These are phyloP conservation scores for Pantherophis alleghaniensis DNA, from an alignment of 2,797 vertebrate species.

Conservation along the genomic window DNA sequence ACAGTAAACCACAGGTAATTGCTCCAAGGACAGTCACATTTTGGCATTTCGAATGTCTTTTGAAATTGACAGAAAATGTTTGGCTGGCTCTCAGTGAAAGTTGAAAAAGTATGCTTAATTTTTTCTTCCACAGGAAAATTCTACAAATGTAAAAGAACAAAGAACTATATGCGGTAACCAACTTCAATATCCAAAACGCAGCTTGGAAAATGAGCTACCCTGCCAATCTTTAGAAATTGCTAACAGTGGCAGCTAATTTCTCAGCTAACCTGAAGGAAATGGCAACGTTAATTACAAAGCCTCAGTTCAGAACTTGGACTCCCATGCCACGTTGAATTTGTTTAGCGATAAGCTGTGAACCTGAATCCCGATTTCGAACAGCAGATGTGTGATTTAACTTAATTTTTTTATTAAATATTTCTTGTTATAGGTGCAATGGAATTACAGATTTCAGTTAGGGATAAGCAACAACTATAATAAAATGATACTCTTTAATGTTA, in stretches of 20 bases:
- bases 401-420: constrained; percentile 56
- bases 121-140: constrained; percentile 36
- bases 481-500: constrained; percentile 40
- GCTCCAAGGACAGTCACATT: constrained; percentile 29
- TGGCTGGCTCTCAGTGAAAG: constrained; percentile 30
- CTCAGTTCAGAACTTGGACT: constrained; percentile 34
- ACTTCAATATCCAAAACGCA: constrained; percentile 45
- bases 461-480: constrained; percentile 34
- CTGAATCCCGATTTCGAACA: constrained; percentile 57
- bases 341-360: constrained; percentile 55
- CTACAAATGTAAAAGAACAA: constrained; percentile 38
- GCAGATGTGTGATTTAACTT: constrained; percentile 15
- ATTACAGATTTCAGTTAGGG: constrained; percentile 57
- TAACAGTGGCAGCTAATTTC: constrained; percentile 51
- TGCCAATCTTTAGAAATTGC: constrained; percentile 54
- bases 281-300: constrained; percentile 33
- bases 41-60: constrained; percentile 42
- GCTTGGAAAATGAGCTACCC: constrained; percentile 47
- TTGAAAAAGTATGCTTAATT: constrained; percentile 39
- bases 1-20: background rate
- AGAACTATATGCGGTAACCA: constrained; percentile 38
- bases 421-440: constrained; percentile 51
- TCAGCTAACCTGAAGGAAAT: constrained; percentile 47
- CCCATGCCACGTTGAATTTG: constrained; percentile 41
- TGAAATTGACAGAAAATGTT: constrained; percentile 3